Percentiles rank a stretch among this genome's conserved stretches.
Evolutionary conservation across 2,888 invertebrate genomes (phyloP).

Genomic region (Uloborus plumipes): DNA sequence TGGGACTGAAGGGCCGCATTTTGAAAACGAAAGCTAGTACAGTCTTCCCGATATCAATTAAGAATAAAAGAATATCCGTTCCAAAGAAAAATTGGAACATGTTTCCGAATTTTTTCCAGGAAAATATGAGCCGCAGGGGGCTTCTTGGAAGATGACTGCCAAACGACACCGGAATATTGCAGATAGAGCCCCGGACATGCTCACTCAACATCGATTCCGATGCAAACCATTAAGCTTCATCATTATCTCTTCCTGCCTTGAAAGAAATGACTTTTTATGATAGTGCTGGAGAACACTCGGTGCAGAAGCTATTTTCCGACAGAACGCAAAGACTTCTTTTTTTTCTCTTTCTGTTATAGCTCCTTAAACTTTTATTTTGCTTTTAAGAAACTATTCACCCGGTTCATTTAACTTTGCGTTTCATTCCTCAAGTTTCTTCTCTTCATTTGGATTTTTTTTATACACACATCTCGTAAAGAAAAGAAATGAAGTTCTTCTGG

Average conservation of each 20-base stretch:
- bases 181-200: slow-evolving; percentile 20
- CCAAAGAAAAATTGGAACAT: no score
- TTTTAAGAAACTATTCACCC: slow-evolving; percentile 58
- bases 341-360: slow-evolving; percentile 14
- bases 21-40: no score
- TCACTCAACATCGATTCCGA: slow-evolving; percentile 55
- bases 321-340: slow-evolving; percentile 36
- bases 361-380: slow-evolving; percentile 15
- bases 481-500: no score
- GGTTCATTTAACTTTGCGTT: slow-evolving; percentile 61
- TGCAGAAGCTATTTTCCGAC: slow-evolving; percentile 51
- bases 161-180: slow-evolving; percentile 27
- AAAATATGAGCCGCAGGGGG: no score
- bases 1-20: no score
- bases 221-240: slow-evolving; percentile 61
- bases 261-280: slow-evolving; percentile 62
- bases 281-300: slow-evolving; percentile 38
- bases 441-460: neutral
- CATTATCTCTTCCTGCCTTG: slow-evolving; percentile 53
- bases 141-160: slow-evolving; percentile 1
- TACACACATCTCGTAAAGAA: no score
- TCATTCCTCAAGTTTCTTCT: slow-evolving; percentile 38
- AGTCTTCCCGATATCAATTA: no score
- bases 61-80: no score
- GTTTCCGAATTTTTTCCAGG: no score